phyloP scores from a whole-genome alignment of 2,888 invertebrate species.

The Papilio elwesi region DNA sequence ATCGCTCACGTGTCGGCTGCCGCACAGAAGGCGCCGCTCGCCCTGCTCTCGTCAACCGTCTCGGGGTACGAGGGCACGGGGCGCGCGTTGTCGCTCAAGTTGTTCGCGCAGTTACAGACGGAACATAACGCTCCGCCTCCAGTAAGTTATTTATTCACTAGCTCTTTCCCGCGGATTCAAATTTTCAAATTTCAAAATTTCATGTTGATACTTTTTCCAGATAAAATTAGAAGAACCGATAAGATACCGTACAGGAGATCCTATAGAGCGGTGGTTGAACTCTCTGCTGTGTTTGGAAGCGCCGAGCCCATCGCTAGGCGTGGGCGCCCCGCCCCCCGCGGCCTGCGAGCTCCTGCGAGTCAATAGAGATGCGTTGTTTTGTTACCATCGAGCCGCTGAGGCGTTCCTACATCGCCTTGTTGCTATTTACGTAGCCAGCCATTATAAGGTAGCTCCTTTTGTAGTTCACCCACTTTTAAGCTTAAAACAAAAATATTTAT shows the following conservation, averaged over 20 bases:
- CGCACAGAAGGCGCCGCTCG: constrained; percentile 95
- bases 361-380: constrained; percentile 95
- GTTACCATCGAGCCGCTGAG: constrained; percentile 97
- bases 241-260: constrained; percentile 94
- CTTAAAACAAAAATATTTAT: no score
- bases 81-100: constrained; percentile 96
- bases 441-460: constrained; percentile 94
- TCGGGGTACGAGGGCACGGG: constrained; percentile 99
- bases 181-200: neutral
- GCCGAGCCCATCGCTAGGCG: constrained; percentile 86
- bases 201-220: constrained; percentile 59
- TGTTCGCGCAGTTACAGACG: constrained; percentile 93
- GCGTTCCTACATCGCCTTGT: constrained; percentile 96
- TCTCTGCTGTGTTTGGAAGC: constrained; percentile 96
- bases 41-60: constrained; percentile 98
- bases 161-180: neutral
- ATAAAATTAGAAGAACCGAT: constrained; percentile 96
- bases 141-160: constrained; percentile 51
- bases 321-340: constrained; percentile 95
- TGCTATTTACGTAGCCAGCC: constrained; percentile 97
- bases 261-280: constrained; percentile 96
- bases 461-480: no score
- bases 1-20: constrained; percentile 94
- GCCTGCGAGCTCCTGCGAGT: constrained; percentile 95
- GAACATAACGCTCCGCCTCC: constrained; percentile 85